These are phyloP conservation scores for Anas platyrhynchos DNA, from an alignment of 2,113 vertebrate genomes.

Conservation along the genomic window DNA sequence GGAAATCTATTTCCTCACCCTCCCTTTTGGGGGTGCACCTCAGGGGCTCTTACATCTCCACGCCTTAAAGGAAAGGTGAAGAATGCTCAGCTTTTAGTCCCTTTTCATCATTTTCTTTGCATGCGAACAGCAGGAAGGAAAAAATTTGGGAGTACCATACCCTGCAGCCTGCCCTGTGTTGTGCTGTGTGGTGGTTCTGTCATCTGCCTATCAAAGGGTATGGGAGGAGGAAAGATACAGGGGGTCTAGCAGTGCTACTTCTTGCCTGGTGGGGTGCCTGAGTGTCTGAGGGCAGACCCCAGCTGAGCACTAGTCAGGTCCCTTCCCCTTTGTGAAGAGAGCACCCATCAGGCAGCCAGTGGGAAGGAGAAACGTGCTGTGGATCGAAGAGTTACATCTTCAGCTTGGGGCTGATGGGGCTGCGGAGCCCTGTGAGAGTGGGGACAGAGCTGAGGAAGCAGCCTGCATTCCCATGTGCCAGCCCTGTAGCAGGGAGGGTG, in stretches of 20 bases:
- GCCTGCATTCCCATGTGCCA: neutral
- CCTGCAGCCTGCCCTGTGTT: neutral
- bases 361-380: accelerated
- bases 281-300: neutral
- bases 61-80: neutral
- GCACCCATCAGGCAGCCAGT: neutral
- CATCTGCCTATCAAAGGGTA: neutral
- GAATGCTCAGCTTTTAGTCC: neutral
- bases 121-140: neutral
- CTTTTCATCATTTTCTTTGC: neutral
- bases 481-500: neutral
- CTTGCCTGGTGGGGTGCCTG: neutral
- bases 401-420: accelerated
- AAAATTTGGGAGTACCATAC: neutral
- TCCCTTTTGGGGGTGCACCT: neutral
- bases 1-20: neutral
- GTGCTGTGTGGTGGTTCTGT: neutral
- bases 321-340: neutral
- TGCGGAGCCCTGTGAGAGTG: accelerated
- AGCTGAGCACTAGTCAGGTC: neutral
- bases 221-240: neutral
- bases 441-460: neutral
- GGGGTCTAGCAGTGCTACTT: neutral
- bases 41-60: neutral
- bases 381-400: neutral